Evolutionary conservation across 2,113 vertebrate genomes (phyloP), one percentile per base, ranked within the genome.

Genomic region (Columba livia): DNA sequence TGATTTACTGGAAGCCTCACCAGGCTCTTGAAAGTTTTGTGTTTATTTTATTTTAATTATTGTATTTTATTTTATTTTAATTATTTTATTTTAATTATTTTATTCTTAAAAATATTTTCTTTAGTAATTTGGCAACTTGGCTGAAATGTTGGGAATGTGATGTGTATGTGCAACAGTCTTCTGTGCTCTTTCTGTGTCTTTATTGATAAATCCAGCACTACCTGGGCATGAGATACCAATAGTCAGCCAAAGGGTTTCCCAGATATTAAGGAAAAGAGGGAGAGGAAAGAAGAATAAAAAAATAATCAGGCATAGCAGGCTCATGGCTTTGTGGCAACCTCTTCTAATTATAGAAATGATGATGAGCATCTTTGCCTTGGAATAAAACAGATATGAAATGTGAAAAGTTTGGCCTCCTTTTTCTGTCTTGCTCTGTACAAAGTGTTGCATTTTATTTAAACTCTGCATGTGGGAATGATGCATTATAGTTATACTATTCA

Each of bases 241-340:
- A 80, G 42, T 84, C 50, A 74, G 72, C 58, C 34, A 66, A 60
- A 77, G 70, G 44, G 58, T 97, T 94, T 96, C 65, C 82, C 32
- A 61, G 31, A 54, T 64, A 19, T 24, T 75, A 66, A 69, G 47
- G 34, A 78, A 60, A 62, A 89, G 15, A 91, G 28, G 65, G 34
- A 61, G 8, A 25, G 64, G 24, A 29, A 78, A 73, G 5, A 62
- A 80, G 14, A 44, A 34, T 26, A 38, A 32, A 56, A 32, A 81
- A 53, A n/a, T 40, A 54, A 24, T 53, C 14, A 31, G 26, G 13
- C 47, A 23, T 6, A 29, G 24, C 25, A 61, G 15, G 9, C 24
- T 65, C 0, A 0, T 9, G 21, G 32, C 12, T 64, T 21, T 84
- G 34, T 62, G 70, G 15, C 26, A 17, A 15, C 31, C 47, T 70